A percentile compares a stretch with the other conserved stretches of the same genome.
phyloP scores from a whole-genome alignment of 2,113 vertebrate genomes.

The Natator depressus region DNA sequence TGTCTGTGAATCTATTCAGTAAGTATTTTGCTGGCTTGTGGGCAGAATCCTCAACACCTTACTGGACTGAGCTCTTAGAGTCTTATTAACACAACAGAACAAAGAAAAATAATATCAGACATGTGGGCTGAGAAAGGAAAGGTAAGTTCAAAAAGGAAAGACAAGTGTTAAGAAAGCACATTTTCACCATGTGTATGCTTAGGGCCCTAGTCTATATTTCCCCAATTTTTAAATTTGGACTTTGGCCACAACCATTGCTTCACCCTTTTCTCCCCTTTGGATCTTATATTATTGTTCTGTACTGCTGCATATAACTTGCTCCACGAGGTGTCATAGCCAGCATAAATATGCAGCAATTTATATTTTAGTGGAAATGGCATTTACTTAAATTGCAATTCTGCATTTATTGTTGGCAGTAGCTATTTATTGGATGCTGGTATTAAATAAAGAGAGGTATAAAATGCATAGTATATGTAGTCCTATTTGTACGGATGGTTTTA shows the following conservation, averaged over 20 bases:
- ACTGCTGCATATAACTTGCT: background rate
- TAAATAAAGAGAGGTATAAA: conserved; percentile 54
- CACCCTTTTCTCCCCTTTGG: background rate
- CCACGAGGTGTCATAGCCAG: background rate
- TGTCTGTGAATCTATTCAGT: background rate
- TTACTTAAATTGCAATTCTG: conserved; percentile 45
- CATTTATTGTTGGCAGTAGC: conserved; percentile 39
- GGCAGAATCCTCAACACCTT: background rate
- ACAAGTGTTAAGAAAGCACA: background rate
- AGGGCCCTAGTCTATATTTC: background rate
- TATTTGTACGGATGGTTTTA: background rate
- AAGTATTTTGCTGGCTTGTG: background rate
- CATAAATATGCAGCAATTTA: conserved; percentile 5
- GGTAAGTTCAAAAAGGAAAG: background rate
- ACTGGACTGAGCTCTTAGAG: background rate
- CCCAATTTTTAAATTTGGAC: background rate
- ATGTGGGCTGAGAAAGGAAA: background rate
- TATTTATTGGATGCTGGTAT: conserved; percentile 42
- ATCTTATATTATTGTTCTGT: background rate
- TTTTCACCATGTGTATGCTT: background rate
- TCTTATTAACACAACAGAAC: background rate
- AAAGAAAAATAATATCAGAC: background rate
- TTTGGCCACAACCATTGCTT: background rate
- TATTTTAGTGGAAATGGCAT: conserved; percentile 42
- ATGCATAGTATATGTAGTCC: background rate